Percentiles rank a stretch among this genome's conserved stretches.
Evolutionary conservation across 2,888 invertebrate species (phyloP).

Genomic region (Poecilobothrus nobilitatus): DNA sequence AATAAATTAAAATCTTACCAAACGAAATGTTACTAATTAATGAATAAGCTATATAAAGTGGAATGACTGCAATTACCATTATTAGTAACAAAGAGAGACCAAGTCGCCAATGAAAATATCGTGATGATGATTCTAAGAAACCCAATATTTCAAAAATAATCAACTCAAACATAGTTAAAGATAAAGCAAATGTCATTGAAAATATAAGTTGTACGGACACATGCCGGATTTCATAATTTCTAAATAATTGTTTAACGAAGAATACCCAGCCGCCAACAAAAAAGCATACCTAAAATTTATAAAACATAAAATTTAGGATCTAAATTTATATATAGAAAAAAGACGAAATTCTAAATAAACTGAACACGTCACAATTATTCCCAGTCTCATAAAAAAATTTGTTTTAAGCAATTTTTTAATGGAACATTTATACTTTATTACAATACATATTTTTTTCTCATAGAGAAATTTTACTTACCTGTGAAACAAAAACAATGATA

Average conservation of each 20-base stretch:
- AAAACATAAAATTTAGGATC: conserved; percentile 23
- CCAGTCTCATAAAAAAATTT: too few relatives aligned
- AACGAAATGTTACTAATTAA: conserved; percentile 81
- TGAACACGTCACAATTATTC: background rate
- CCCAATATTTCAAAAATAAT: conserved; percentile 99
- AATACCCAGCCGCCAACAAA: conserved; percentile 97
- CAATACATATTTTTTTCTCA: too few relatives aligned
- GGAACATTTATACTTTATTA: too few relatives aligned
- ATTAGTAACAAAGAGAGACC: conserved; percentile 84
- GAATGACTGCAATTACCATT: conserved; percentile 91
- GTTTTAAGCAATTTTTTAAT: too few relatives aligned
- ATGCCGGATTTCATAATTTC: conserved; percentile 96
- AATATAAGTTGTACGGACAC: conserved; percentile 90
- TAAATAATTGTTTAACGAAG: conserved; percentile 93
- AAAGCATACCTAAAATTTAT: conserved; percentile 67
- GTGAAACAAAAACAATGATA: conserved; percentile 70
- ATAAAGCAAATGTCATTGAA: conserved; percentile 89
- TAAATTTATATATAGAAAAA: background rate
- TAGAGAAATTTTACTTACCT: conserved; percentile 46
- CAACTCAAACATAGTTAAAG: conserved; percentile 97
- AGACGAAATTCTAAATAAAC: background rate
- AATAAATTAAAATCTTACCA: conserved; percentile 50
- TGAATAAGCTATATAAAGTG: conserved; percentile 93
- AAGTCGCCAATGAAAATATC: conserved; percentile 75
- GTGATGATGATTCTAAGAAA: conserved; percentile 79